Conservation (phyloP, 2,113 vertebrate species). For the Ammospiza nelsoni region DNA sequence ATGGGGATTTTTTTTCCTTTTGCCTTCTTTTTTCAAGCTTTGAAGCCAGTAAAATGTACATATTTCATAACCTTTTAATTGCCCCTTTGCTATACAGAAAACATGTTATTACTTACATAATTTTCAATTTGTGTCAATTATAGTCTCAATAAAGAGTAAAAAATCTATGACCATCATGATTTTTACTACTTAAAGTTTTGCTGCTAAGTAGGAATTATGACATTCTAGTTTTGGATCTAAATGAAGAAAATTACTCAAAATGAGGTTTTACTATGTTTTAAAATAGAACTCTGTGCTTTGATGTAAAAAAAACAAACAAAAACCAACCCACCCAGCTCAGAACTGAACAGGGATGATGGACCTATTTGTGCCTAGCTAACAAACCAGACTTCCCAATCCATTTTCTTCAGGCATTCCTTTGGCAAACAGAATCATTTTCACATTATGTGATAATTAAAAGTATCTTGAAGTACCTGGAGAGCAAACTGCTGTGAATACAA, state of each 20-base stretch:
- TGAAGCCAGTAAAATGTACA: not conserved
- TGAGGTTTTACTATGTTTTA: not conserved
- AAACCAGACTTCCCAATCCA: not conserved
- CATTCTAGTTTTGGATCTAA: not conserved
- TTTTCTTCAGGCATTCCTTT: not conserved
- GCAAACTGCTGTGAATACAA: not conserved
- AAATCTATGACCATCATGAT: fast-evolving
- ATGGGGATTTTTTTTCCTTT: not conserved
- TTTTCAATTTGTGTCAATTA: not conserved
- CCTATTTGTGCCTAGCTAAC: not conserved
- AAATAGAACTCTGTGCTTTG: not conserved
- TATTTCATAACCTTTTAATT: not conserved
- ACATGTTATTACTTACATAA: not conserved
- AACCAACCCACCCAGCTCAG: not conserved
- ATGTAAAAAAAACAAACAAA: not conserved
- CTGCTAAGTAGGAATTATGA: not conserved
- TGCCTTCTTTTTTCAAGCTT: not conserved
- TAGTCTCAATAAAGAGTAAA: not conserved
- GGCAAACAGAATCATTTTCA: not conserved
- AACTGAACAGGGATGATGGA: fast-evolving
- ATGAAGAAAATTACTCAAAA: not conserved
- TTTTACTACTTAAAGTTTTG: not conserved
- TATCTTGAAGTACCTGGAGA: not conserved
- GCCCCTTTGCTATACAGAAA: not conserved
- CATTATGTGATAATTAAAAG: not conserved